Conservation (phyloP, 2,888 invertebrate genomes). For the Scaptomyza reducta region DNA sequence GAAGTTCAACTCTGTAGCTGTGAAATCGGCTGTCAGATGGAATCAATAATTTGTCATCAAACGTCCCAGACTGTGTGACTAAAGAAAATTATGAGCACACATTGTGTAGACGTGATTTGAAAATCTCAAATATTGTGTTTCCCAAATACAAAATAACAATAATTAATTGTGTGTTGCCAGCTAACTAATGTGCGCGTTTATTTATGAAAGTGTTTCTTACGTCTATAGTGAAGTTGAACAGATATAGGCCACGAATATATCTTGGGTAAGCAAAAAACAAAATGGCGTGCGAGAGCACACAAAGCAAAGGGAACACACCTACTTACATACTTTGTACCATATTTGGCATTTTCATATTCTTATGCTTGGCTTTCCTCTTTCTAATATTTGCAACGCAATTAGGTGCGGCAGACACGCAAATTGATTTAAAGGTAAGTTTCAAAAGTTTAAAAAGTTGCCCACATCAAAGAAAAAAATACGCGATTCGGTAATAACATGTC, state of each 20-base stretch:
- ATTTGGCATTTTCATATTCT: constrained; percentile 25
- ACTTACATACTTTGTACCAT: constrained; percentile 5
- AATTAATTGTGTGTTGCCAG: constrained; percentile 25
- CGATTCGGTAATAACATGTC: constrained; percentile 63
- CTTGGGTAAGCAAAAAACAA: constrained; percentile 56
- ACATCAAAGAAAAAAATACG: constrained; percentile 23
- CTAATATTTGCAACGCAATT: constrained; percentile 12
- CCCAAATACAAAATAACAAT: constrained; percentile 7
- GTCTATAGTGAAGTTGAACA: constrained; percentile 8
- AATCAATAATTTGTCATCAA: constrained; percentile 23
- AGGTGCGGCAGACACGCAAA: constrained; percentile 17
- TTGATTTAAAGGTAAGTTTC: constrained; percentile 52
- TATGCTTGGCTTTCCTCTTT: constrained; percentile 6
- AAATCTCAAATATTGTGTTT: constrained; percentile 21
- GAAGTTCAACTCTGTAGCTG: background rate
- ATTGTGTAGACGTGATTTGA: constrained; percentile 40
- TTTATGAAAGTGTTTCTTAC: constrained; percentile 17
- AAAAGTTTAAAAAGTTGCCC: constrained; percentile 47
- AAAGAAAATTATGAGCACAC: constrained; percentile 30
- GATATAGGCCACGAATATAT: constrained; percentile 40
- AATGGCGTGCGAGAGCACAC: constrained; percentile 41
- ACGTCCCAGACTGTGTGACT: constrained; percentile 18
- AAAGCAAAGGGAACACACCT: constrained; percentile 7
- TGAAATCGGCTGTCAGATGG: constrained; percentile 1
- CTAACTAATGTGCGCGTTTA: constrained; percentile 22